Percentiles rank a stretch among this genome's conserved stretches.
These are phyloP conservation scores for Rynchops niger DNA, from an alignment of 2,113 vertebrate genomes.

Conservation along the genomic window DNA sequence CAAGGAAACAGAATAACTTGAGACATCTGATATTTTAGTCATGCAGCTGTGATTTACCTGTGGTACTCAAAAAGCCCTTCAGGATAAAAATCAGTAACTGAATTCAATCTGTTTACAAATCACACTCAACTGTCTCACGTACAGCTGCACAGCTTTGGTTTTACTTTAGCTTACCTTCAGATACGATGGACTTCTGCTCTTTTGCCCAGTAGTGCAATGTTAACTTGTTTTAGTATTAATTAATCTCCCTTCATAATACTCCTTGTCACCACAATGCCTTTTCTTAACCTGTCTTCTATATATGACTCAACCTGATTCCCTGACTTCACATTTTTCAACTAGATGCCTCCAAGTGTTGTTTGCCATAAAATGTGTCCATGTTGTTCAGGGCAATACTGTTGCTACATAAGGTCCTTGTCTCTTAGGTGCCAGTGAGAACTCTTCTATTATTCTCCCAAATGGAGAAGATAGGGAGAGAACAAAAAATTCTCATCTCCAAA, in stretches of 20 bases:
- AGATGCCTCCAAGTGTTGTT: background rate
- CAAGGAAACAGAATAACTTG: background rate
- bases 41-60: background rate
- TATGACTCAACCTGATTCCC: background rate
- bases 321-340: background rate
- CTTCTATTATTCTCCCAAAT: background rate
- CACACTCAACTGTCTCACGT: background rate
- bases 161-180: background rate
- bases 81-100: background rate
- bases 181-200: background rate
- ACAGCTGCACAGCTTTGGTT: background rate
- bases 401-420: rapidly evolving
- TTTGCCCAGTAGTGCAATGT: background rate
- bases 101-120: background rate
- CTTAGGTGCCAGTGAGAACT: background rate
- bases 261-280: background rate
- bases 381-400: background rate
- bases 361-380: background rate
- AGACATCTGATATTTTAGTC: background rate
- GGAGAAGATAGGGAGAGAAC: background rate
- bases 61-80: background rate
- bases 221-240: background rate
- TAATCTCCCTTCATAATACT: background rate
- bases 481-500: background rate
- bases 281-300: background rate